Evolutionary conservation across 2,797 vertebrate species (phyloP), one percentile per base, ranked within the genome.

Genomic region (Hypotaenidia philippensis): DNA sequence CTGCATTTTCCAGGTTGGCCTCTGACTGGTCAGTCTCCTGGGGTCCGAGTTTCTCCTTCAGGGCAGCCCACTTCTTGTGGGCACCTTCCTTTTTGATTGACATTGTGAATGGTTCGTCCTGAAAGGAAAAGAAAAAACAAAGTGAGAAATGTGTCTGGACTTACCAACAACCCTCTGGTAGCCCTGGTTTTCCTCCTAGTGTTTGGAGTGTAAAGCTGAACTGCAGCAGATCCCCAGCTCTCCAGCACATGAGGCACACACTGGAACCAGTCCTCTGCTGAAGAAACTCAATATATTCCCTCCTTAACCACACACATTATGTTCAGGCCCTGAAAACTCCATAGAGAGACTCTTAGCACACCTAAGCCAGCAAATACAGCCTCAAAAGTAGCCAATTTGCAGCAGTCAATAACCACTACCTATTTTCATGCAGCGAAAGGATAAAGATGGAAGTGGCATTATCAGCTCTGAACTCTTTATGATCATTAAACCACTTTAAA

Each of bases 1-100:
- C 99, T 0, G 99, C 99, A 2, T 98, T 99, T 97, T 99, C 99
- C 96, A 99, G 97, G 97, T 99, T 99, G 94, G 99, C 99, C 85
- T 99, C 99, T 0, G 98, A 98, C 92, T 98, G 98, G 83, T 99
- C 99, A 0, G 98, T 97, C 70, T 99, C 99, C 96, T 99, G 99
- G 2, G 99, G 98, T 50, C 99, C 99, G 1, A 99, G 98, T 49
- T 98, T 99, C 93, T 98, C 99, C 88, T 99, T 98, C 69, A 99
- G 98, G 0, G 98, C 98, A 0, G 98, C 98, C 99, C 99, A 99
- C 96, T 99, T 99, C 94, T 98, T 99, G 93, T 99, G 99, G 5
- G 97, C 96, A 2, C 98, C 97, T 26, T 99, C 99, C 50, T 98
- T 98, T 93, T 98, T 98, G 49, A 94, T 87, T 11, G 99, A 99